These are phyloP conservation scores for Trachops cirrhosus DNA, from an alignment of 2,797 vertebrate genomes.

Conservation along the genomic window DNA sequence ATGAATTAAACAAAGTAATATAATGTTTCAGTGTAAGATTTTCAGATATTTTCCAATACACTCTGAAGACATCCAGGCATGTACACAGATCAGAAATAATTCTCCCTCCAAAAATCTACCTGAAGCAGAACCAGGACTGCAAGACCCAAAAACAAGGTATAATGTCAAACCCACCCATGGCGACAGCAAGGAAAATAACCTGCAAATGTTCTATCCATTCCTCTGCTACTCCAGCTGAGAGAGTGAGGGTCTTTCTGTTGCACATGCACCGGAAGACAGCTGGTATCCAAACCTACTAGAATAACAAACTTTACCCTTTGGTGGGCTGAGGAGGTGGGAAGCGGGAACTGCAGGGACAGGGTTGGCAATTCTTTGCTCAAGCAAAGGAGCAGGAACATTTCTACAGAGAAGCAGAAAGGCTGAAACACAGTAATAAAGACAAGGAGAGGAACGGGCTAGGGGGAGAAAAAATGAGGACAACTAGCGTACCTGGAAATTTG, in stretches of 20 bases:
- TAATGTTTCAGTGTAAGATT: neutral
- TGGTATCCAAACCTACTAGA: neutral
- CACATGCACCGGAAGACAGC: neutral
- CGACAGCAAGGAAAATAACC: neutral
- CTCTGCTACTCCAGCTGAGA: neutral
- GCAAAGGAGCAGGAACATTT: neutral
- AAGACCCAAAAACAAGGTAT: neutral
- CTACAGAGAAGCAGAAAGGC: neutral
- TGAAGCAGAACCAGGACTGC: neutral
- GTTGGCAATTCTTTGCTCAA: neutral
- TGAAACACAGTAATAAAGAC: neutral
- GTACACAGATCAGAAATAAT: neutral
- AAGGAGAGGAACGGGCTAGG: neutral
- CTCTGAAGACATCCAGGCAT: neutral
- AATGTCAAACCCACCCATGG: neutral
- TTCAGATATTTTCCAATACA: neutral
- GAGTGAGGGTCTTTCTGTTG: neutral
- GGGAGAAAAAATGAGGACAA: neutral
- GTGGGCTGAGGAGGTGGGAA: neutral
- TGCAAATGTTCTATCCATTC: neutral
- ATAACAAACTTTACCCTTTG: neutral
- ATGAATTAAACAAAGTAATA: neutral
- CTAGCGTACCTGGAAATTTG: neutral
- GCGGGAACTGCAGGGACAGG: neutral
- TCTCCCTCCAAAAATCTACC: neutral